A percentile compares a stretch with the other conserved stretches of the same genome.
phyloP scores from a whole-genome alignment of 2,888 invertebrate genomes.

The Trissoscelio sp. region DNA sequence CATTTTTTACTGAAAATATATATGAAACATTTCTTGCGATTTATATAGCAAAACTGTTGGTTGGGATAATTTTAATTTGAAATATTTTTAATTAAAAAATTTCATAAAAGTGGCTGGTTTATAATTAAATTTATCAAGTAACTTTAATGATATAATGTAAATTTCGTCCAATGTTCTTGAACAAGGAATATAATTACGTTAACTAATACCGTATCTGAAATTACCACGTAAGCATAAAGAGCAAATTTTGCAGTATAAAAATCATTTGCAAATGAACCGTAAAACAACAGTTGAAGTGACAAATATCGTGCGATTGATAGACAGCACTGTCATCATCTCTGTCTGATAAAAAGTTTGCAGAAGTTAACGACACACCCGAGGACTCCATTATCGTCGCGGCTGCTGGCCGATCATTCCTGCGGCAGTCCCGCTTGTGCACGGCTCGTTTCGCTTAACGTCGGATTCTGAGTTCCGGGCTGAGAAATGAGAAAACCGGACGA shows the following conservation, averaged over 20 bases:
- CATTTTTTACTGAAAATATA: too few relatives aligned
- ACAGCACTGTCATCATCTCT: constrained; percentile 66
- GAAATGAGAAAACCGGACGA: constrained; percentile 50
- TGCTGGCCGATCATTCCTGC: constrained; percentile 65
- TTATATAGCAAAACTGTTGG: neutral
- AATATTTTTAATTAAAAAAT: too few relatives aligned
- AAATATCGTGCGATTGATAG: constrained; percentile 72
- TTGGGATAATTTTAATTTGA: too few relatives aligned
- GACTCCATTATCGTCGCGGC: constrained; percentile 75
- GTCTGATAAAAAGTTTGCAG: constrained; percentile 73
- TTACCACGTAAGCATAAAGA: too few relatives aligned
- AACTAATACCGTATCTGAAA: constrained; percentile 1
- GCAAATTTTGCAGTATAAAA: neutral
- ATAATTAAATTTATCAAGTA: too few relatives aligned
- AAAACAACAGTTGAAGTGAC: constrained; percentile 63
- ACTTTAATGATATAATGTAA: too few relatives aligned
- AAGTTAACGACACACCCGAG: constrained; percentile 77
- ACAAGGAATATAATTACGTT: too few relatives aligned
- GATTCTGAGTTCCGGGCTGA: constrained; percentile 53
- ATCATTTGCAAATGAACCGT: constrained; percentile 33
- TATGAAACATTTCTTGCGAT: too few relatives aligned
- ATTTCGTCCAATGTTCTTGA: too few relatives aligned
- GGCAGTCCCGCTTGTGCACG: constrained; percentile 57
- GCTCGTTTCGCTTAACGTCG: constrained; percentile 63
- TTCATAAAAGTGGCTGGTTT: too few relatives aligned